Evolutionary conservation across 2,888 invertebrate genomes (phyloP), one percentile per base, ranked within the genome.

Genomic region (Microplitis manilae): DNA sequence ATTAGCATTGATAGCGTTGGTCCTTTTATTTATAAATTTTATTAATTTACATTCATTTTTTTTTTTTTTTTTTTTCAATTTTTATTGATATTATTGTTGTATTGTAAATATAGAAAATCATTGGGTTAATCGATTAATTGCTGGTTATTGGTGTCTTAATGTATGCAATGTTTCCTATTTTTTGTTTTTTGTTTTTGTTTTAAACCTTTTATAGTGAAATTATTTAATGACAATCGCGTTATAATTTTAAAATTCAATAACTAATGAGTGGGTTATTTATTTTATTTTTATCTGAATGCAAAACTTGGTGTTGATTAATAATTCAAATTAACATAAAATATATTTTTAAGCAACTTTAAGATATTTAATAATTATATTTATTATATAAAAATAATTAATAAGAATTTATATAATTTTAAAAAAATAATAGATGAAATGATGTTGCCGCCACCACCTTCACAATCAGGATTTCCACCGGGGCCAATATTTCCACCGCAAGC

Each of bases 361-460:
- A 30, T 30, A 30, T 30, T 30, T 30, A 30, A 30, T 30, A 30
- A 30, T 30, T 30, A 2, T 30, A 2, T 2, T 30, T 2, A 30
- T 30, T 20, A 20, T 20, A 20, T 20, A 20, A 20, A 20, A 20
- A 20, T 30, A 30, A 30, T 30, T 30, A 30, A 2, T 30, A 76
- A 30, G 30, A 64, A 68, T 68, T 41, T 72, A 39, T 41, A 73
- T 76, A 72, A 77, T 84, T 81, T 83, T 84, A 81, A 82, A 81
- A 78, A 84, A 81, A 79, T 82, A 85, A 73, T 89, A 93, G 94
- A 93, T 88, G 92, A 93, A 80, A 92, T 92, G 65, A 91, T 93
- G 85, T 90, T 94, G 84, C 92, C 92, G 75, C 90, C 91, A n/a
- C 62, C 92, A 9, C 89, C 92, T 80, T 91, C 92, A 40, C 87